phyloP scores from a whole-genome alignment of 1,140 invertebrate genomes.

The Drosophila tropicalis region DNA sequence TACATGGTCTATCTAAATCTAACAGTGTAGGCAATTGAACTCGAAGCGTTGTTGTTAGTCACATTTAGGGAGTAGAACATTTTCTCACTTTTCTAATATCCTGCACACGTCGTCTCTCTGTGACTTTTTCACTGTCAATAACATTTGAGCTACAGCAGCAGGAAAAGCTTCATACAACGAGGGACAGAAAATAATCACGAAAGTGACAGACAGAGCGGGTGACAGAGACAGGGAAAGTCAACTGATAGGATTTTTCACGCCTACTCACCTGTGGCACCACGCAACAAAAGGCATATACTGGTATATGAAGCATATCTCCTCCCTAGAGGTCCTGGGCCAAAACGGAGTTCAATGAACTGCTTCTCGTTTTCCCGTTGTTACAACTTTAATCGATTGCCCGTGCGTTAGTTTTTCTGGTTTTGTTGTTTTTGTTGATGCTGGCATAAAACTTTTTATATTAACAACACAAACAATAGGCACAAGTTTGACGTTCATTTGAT shows the following conservation, averaged over 20 bases:
- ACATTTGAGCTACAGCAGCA: slow-evolving; percentile 71
- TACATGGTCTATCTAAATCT: not conserved
- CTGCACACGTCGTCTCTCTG: slow-evolving; percentile 18
- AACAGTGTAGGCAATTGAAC: slow-evolving; percentile 1
- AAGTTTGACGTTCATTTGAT: slow-evolving; percentile 70
- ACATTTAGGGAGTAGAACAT: not conserved
- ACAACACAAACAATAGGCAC: slow-evolving; percentile 36
- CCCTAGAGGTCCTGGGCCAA: not conserved
- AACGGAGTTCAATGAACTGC: slow-evolving; percentile 12
- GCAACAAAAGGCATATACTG: slow-evolving; percentile 13
- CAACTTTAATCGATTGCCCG: slow-evolving; percentile 7
- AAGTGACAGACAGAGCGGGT: slow-evolving; percentile 1
- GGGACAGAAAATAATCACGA: not conserved
- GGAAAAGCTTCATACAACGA: slow-evolving; percentile 26
- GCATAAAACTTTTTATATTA: slow-evolving; percentile 47
- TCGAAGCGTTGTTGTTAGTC: not conserved
- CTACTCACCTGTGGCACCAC: slow-evolving; percentile 53
- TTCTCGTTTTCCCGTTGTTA: slow-evolving; percentile 1
- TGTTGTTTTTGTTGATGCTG: slow-evolving; percentile 27
- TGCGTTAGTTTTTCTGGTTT: slow-evolving; percentile 18
- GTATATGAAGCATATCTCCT: not conserved
- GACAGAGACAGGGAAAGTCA: not conserved
- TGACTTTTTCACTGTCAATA: slow-evolving; percentile 50
- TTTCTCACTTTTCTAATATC: slow-evolving; percentile 10
- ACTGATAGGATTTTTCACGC: slow-evolving; percentile 46